These are phyloP conservation scores for Scalopus aquaticus DNA, from an alignment of 2,113 vertebrate species.

Conservation along the genomic window DNA sequence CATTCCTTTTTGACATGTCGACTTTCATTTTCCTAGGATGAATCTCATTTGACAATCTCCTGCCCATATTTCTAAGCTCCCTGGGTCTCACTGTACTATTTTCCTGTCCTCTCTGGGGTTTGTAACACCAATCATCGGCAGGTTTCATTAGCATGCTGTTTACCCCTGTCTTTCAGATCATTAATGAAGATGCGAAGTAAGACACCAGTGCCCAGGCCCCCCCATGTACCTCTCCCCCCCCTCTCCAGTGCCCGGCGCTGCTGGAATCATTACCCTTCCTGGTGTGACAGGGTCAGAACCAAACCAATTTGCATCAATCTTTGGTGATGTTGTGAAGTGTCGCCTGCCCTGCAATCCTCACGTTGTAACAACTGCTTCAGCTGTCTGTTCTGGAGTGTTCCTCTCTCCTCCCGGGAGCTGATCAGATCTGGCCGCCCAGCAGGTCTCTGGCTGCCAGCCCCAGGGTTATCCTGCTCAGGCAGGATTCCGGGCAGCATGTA, in stretches of 20 bases:
- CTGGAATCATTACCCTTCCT: constrained; percentile 79
- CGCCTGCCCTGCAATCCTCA: not conserved
- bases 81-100: constrained; percentile 48
- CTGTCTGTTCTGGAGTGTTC: not conserved
- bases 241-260: not conserved
- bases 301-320: constrained; percentile 80
- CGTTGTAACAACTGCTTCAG: not conserved
- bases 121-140: constrained; percentile 76
- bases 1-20: constrained; percentile 40
- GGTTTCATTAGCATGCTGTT: constrained; percentile 81
- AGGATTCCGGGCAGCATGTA: not conserved
- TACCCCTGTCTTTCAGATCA: constrained; percentile 75
- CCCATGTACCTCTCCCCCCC: not conserved
- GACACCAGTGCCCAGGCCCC: constrained; percentile 43
- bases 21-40: constrained; percentile 73
- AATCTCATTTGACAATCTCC: constrained; percentile 79
- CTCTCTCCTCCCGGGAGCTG: not conserved
- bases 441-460: not conserved
- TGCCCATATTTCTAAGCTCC: constrained; percentile 74
- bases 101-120: constrained; percentile 71
- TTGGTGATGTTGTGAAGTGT: constrained; percentile 57
- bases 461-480: accelerated
- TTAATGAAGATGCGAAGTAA: constrained; percentile 75
- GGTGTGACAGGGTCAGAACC: constrained; percentile 80
- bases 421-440: not conserved